Percentiles rank a stretch among this genome's conserved stretches.
Conservation (phyloP, 2,888 invertebrate genomes). For the Brachyptera risi region DNA sequence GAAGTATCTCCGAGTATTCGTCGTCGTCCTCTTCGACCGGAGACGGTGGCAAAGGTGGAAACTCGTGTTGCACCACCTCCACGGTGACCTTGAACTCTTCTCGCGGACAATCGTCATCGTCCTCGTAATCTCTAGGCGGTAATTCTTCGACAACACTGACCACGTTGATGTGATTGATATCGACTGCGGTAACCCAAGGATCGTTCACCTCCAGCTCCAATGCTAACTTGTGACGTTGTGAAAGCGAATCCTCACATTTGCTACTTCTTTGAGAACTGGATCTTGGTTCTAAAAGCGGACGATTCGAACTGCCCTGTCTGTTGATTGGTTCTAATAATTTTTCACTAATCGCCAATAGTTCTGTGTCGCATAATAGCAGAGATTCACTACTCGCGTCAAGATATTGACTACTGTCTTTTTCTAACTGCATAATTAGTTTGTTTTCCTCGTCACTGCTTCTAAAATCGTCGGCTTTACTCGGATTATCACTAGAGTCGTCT, state of each 20-base stretch:
- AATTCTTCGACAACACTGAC: slow-evolving; percentile 28
- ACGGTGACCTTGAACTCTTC: slow-evolving; percentile 50
- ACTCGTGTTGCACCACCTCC: slow-evolving; percentile 61
- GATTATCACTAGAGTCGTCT: slow-evolving; percentile 9
- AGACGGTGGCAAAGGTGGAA: slow-evolving; percentile 78
- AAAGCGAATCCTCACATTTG: slow-evolving; percentile 6
- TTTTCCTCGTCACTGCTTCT: slow-evolving; percentile 30
- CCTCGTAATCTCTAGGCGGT: slow-evolving; percentile 7
- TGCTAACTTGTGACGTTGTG: slow-evolving; percentile 11
- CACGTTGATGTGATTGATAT: slow-evolving; percentile 35
- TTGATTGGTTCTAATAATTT: neutral
- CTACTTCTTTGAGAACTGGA: neutral
- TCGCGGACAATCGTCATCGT: slow-evolving; percentile 22
- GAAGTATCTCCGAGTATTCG: slow-evolving; percentile 65
- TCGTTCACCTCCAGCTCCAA: slow-evolving; percentile 30
- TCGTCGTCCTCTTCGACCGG: slow-evolving; percentile 76
- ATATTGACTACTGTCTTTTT: slow-evolving; percentile 10
- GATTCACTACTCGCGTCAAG: slow-evolving; percentile 20
- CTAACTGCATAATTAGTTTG: slow-evolving; percentile 28
- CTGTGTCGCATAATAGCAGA: slow-evolving; percentile 2
- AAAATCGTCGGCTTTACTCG: slow-evolving; percentile 18
- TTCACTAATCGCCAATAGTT: neutral
- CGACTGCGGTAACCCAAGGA: slow-evolving; percentile 36
- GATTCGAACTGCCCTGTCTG: neutral
- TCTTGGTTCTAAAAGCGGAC: neutral